Evolutionary conservation across 1,140 invertebrate species (phyloP), one percentile per base, ranked within the genome.

Genomic region (Gonatopus flavifemur): DNA sequence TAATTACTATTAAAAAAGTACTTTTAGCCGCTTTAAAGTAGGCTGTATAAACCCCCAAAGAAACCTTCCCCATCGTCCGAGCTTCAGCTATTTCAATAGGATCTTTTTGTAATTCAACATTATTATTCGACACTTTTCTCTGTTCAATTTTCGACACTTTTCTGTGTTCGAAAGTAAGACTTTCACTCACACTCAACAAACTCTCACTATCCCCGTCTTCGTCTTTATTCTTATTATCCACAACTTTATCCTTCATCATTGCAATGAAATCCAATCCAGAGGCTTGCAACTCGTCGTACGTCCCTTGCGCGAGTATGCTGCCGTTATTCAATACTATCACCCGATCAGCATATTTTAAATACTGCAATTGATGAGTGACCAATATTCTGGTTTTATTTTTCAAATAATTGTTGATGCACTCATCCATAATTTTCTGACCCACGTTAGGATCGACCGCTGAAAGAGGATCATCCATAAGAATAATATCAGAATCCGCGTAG

Each of bases 281-380:
- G 20, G 80, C 80, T 56, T 82, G 80, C 8, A 88, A 69, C 1
- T 84, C 82, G 18, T 83, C 79, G 52, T 83, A 86, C 20, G 81
- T 83, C 6, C 86, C 86, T 19, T 78, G 78, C 2, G 81, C 81
- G 7, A 82, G 76, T 46, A 87, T 74, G 21, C 73, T 60, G 1
- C 86, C 86, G 62, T 86, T 82, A 43, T 85, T 82, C 28, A 88
- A 81, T 42, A 86, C 80, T 0, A 70, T 28, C 55, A 88, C 86
- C 50, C 81, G 82, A 59, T 89, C 83, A 10, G 88, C 90, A 20
- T 84, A 77, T 55, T 85, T 83, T 3, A 94, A 66, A 64, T 88
- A 91, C 67, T 92, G 90, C 47, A 93, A 72, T 69, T 93, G 90
- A 70, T 94, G 90, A 1, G 91, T 93, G 13, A 92, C 88, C 13